Percentiles rank a stretch among this genome's conserved stretches.
Evolutionary conservation across 2,113 vertebrate species (phyloP).

Genomic region (Elachura formosa): DNA sequence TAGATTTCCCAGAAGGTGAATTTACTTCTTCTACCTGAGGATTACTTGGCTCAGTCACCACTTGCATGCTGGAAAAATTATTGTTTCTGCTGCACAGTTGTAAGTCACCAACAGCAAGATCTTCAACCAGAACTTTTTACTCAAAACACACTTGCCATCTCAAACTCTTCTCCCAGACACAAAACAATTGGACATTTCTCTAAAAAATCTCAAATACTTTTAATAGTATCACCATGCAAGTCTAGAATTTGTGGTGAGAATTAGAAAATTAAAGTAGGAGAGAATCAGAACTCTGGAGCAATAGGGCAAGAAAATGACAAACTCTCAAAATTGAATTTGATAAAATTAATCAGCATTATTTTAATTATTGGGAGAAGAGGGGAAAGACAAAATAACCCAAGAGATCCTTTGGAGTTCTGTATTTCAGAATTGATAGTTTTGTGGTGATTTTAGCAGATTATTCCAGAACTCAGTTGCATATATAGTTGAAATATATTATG

Average conservation of each 20-base stretch:
- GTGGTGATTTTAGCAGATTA: not conserved
- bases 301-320: not conserved
- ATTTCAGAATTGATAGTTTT: not conserved
- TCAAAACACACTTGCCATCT: not conserved
- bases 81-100: not conserved
- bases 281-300: not conserved
- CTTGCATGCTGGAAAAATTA: rapidly evolving
- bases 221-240: not conserved
- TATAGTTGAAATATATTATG: not conserved
- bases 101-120: not conserved
- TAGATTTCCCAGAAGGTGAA: not conserved
- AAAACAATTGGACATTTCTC: not conserved
- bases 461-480: not conserved
- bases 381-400: not conserved
- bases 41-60: not conserved
- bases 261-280: not conserved
- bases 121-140: not conserved
- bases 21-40: not conserved
- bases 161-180: not conserved
- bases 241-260: not conserved
- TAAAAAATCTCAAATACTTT: not conserved
- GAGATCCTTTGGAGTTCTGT: not conserved
- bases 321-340: not conserved
- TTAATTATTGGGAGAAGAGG: not conserved
- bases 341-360: not conserved